A percentile compares a stretch with the other conserved stretches of the same genome.
phyloP scores from a whole-genome alignment of 1,140 invertebrate genomes.

The Cherax destructor region DNA sequence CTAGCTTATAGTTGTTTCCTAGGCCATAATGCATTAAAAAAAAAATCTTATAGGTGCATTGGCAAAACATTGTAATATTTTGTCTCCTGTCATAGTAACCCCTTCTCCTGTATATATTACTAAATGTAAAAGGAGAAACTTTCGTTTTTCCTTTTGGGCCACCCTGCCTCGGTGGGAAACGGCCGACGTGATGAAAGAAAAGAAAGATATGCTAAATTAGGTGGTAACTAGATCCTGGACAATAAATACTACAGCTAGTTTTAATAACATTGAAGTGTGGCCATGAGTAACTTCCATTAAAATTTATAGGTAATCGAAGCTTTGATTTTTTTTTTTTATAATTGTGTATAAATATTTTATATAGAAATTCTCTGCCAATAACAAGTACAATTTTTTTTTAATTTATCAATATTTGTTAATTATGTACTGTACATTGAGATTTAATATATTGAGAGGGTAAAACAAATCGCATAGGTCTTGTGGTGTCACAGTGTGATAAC shows the following conservation, averaged over 20 bases:
- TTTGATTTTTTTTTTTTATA: background rate
- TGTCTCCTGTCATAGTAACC: no score
- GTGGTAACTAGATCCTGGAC: background rate
- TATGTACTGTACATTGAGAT: background rate
- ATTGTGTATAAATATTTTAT: background rate
- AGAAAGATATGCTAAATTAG: background rate
- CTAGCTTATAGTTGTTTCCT: no score
- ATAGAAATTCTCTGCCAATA: background rate
- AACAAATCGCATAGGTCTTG: background rate
- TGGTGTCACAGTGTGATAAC: background rate
- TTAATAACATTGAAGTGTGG: background rate
- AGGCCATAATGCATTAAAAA: no score
- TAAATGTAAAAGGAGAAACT: no score
- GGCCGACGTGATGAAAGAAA: no score
- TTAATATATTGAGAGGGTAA: background rate
- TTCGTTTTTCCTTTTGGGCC: no score
- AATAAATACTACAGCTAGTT: background rate
- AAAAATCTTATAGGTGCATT: background rate
- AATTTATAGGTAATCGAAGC: background rate
- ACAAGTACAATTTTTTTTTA: constrained; percentile 1
- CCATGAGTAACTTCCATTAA: background rate
- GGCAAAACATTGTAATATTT: background rate
- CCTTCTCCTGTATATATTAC: no score
- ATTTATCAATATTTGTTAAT: background rate
- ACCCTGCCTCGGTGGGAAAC: no score